Evolutionary conservation across 2,113 vertebrate genomes (phyloP), one percentile per base, ranked within the genome.

Genomic region (Zosterops borbonicus): DNA sequence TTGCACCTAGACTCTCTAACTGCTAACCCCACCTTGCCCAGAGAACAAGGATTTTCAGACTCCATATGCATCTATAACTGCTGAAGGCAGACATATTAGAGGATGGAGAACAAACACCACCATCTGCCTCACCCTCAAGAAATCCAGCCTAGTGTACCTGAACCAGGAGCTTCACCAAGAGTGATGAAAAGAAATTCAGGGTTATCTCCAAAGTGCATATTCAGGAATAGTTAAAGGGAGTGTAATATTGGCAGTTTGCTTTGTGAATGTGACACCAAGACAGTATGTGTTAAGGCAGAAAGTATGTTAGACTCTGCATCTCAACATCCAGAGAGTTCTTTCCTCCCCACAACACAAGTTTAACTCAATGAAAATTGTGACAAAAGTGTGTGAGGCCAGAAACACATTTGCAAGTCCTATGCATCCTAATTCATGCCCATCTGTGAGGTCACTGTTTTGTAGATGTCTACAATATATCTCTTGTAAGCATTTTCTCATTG

Each of bases 391-490:
- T 63, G 59, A 85, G 75, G 70, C 59, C 23, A 5, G 0, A 69
- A 87, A 73, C 39, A 44, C 1, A 4, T 31, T 67, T 83, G 23
- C 28, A 63, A 90, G 47, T 58, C 52, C n/a, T 55, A 9, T 55
- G 69, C 4, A 2, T 63, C 49, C 27, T 29, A 84, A 71, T 46
- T 46, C 67, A 41, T 4, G n/a, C 1, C 0, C 1, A 0, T 55
- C 55, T 70, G 35, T 3, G 0, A 95, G 79, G 85, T 74, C 82
- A 80, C n/a, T 59, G 33, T n/a, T 85, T n/a, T 41, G 67, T 65
- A 85, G 50, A 46, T 83, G 67, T 42, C 70, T 90, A 27, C 33
- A 89, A 52, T 77, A 82, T 58, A 49, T 62, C 63, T 80, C 71
- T 42, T 83, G 59, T 59, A 69, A 70, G 44, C 25, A 16, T 79